A percentile compares a stretch with the other conserved stretches of the same genome.
These are phyloP conservation scores for Metellina segmentata DNA, from an alignment of 2,888 invertebrate genomes.

Conservation along the genomic window DNA sequence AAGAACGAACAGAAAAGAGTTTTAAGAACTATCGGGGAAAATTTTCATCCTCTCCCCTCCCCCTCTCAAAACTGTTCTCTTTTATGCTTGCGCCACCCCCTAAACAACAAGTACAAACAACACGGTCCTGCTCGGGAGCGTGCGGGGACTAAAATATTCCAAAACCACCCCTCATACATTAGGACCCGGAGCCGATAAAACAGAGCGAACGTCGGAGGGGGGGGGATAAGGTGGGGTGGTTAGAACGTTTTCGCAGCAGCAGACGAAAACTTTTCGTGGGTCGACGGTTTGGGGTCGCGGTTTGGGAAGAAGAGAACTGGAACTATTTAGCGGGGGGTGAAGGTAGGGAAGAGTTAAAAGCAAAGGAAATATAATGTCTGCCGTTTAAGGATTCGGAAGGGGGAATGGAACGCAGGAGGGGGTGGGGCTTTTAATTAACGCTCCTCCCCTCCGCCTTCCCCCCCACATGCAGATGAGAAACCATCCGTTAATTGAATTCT, in stretches of 20 bases:
- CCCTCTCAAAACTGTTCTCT: slow-evolving; percentile 59
- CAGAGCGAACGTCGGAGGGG: slow-evolving; percentile 31
- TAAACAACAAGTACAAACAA: slow-evolving; percentile 68
- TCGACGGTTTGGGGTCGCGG: slow-evolving; percentile 42
- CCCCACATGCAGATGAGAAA: slow-evolving; percentile 58
- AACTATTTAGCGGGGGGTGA: slow-evolving; percentile 48
- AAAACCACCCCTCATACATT: slow-evolving; percentile 44
- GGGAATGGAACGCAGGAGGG: slow-evolving; percentile 59
- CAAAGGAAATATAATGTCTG: slow-evolving; percentile 73
- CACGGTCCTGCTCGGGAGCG: slow-evolving; percentile 40
- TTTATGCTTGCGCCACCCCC: slow-evolving; percentile 51
- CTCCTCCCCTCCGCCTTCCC: slow-evolving; percentile 34
- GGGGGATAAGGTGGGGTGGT: neutral
- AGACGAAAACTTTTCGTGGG: slow-evolving; percentile 70
- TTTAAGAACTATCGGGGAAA: slow-evolving; percentile 73
- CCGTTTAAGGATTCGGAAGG: slow-evolving; percentile 71
- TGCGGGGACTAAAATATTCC: slow-evolving; percentile 72
- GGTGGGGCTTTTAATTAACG: slow-evolving; percentile 61
- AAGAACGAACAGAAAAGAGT: slow-evolving; percentile 31
- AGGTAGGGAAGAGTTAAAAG: slow-evolving; percentile 71
- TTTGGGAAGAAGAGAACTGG: slow-evolving; percentile 2
- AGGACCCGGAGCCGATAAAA: slow-evolving; percentile 72
- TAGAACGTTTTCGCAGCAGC: slow-evolving; percentile 19
- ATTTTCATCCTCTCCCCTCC: slow-evolving; percentile 18
- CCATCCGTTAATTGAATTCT: slow-evolving; percentile 75